Evolutionary conservation across 2,797 vertebrate species (phyloP).

Genomic region (Liasis olivaceus): DNA sequence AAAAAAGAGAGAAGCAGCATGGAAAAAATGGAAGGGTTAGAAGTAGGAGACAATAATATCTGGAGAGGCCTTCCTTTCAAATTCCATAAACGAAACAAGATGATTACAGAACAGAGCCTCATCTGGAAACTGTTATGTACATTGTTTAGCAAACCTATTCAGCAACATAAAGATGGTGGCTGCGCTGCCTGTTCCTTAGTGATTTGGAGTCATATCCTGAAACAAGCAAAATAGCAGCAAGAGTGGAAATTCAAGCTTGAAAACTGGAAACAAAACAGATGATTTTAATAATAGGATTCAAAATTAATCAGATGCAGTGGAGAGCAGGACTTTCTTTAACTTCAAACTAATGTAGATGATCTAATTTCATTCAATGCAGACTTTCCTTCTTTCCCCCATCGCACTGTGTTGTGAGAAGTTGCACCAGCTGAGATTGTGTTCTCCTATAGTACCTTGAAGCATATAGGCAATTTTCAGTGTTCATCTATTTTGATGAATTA

Average conservation of each 20-base stretch:
- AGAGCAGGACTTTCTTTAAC: background rate
- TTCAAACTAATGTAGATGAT: background rate
- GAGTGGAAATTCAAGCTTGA: background rate
- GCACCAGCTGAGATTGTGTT: background rate
- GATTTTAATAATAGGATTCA: background rate
- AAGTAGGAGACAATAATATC: background rate
- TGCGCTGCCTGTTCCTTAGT: background rate
- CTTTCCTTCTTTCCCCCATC: background rate
- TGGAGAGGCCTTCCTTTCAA: background rate
- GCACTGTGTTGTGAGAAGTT: background rate
- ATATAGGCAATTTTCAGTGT: background rate
- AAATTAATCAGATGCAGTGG: background rate
- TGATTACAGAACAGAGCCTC: background rate
- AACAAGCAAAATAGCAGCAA: background rate
- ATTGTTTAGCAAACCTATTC: background rate
- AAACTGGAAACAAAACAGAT: background rate
- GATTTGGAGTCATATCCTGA: background rate
- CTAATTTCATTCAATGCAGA: background rate
- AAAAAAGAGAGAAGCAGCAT: background rate
- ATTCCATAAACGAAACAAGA: background rate
- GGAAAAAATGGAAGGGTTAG: background rate
- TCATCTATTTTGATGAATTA: background rate
- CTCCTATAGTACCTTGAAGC: background rate
- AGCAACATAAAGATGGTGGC: background rate
- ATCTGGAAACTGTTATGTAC: background rate